phyloP scores from a whole-genome alignment of 2,797 vertebrate species.

The Pantherophis alleghaniensis region DNA sequence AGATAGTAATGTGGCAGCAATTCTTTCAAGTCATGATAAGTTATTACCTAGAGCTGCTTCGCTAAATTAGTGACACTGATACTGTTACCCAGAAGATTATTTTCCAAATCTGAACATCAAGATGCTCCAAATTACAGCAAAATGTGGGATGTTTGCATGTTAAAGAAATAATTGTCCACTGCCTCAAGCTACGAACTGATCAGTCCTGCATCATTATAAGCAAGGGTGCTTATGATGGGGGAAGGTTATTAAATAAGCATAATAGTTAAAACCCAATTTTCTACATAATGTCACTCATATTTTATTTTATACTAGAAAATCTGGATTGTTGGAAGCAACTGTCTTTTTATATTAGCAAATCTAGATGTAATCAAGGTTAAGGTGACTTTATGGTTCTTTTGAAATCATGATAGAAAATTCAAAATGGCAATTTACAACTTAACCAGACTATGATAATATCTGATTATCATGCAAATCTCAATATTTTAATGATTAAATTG shows the following conservation, averaged over 20 bases:
- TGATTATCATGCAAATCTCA: constrained; percentile 20
- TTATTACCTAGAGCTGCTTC: constrained; percentile 3
- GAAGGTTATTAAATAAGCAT: constrained; percentile 14
- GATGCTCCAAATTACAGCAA: background rate
- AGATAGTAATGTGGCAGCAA: constrained; percentile 15
- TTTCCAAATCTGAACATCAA: constrained; percentile 31
- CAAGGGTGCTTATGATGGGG: background rate
- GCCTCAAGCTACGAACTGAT: background rate
- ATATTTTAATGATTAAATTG: background rate
- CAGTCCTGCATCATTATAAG: background rate
- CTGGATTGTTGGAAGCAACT: background rate
- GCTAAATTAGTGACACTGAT: constrained; percentile 21
- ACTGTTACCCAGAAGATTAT: constrained; percentile 5
- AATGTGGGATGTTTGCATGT: background rate
- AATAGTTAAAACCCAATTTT: constrained; percentile 18
- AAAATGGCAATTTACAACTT: constrained; percentile 3
- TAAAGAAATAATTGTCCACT: constrained; percentile 13
- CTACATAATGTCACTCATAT: background rate
- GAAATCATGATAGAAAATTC: constrained; percentile 1
- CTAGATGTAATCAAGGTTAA: background rate
- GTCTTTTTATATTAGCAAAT: constrained; percentile 6
- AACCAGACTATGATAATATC: constrained; percentile 2
- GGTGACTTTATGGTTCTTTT: constrained; percentile 11
- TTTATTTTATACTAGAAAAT: constrained; percentile 3
- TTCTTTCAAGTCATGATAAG: background rate